A percentile compares a stretch with the other conserved stretches of the same genome.
Evolutionary conservation across 2,888 invertebrate genomes (phyloP).

Genomic region (Melieria crassipennis): DNA sequence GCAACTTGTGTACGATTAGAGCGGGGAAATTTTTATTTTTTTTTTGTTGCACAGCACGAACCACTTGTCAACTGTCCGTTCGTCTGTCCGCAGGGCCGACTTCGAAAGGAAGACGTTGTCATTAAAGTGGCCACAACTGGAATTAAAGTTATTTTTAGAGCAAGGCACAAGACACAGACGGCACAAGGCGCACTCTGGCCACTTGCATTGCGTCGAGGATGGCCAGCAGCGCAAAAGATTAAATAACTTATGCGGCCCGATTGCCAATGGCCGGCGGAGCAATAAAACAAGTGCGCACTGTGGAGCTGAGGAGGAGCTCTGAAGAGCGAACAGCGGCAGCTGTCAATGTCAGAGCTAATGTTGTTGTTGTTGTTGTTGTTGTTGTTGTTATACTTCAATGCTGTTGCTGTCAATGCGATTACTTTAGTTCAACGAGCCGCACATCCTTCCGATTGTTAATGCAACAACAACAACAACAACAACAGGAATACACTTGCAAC

Average conservation of each 20-base stretch:
- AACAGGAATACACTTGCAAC: neutral
- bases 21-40: too few species aligned
- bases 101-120: neutral
- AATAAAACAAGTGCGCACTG: too few species aligned
- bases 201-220: neutral
- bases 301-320: too few species aligned
- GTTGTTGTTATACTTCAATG: neutral
- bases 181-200: neutral
- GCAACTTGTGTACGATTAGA: too few species aligned
- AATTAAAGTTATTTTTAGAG: constrained; percentile 16
- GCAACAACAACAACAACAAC: neutral
- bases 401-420: neutral
- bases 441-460: constrained; percentile 8
- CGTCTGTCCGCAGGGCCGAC: neutral
- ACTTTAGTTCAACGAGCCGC: constrained; percentile 7
- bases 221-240: neutral
- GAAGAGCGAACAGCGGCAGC: too few species aligned
- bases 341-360: neutral
- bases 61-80: neutral
- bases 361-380: constrained; percentile 3
- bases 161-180: neutral
- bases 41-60: too few species aligned
- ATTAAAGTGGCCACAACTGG: constrained; percentile 18
- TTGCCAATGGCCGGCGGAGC: too few species aligned
- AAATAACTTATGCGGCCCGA: too few species aligned